Evolutionary conservation across 2,113 vertebrate species (phyloP).

Genomic region (Meleagris gallopavo): DNA sequence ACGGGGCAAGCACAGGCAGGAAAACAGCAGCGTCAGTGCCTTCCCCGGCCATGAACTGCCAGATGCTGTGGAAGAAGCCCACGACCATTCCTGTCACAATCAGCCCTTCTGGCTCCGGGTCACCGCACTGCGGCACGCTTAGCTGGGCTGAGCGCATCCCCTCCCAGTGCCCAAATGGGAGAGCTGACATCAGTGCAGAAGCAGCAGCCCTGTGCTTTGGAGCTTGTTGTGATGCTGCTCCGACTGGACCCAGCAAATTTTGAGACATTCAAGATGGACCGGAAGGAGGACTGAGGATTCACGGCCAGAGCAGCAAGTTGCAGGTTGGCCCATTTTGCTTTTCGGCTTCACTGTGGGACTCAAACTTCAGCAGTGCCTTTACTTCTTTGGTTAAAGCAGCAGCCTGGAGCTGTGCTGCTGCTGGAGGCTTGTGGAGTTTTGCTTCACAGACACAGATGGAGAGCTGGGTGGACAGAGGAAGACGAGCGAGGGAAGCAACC

Average conservation of each 20-base stretch:
- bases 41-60: neutral
- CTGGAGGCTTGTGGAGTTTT: neutral
- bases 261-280: neutral
- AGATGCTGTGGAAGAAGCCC: constrained; percentile 16
- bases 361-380: neutral
- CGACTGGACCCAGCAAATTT: neutral
- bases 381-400: rapidly evolving
- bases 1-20: constrained; percentile 26
- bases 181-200: rapidly evolving
- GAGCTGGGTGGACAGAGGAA: neutral
- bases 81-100: constrained; percentile 35
- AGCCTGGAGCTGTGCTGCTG: neutral
- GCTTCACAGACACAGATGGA: rapidly evolving
- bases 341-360: neutral
- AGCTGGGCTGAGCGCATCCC: neutral
- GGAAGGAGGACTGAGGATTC: neutral
- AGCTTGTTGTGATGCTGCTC: neutral
- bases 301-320: neutral
- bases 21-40: constrained; percentile 45
- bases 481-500: neutral
- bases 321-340: neutral
- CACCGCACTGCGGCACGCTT: neutral
- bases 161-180: neutral
- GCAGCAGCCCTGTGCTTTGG: rapidly evolving
- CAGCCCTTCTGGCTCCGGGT: constrained; percentile 9